Evolutionary conservation across 1,140 invertebrate species (phyloP).

Genomic region (Apis laboriosa): DNA sequence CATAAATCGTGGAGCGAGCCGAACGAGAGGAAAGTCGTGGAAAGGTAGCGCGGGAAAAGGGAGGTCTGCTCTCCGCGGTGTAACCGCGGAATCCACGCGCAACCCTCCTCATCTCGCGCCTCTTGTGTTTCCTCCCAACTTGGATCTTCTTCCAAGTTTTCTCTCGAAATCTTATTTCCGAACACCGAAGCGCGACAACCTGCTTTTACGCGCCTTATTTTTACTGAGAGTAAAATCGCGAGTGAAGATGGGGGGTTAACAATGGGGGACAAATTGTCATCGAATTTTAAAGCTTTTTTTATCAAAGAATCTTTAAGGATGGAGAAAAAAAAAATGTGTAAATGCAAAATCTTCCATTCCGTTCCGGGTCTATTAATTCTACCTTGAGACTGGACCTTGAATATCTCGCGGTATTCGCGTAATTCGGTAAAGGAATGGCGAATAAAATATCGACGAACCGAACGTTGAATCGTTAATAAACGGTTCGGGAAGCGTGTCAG

Average conservation of each 20-base stretch:
- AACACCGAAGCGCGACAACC: background rate
- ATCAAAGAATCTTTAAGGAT: no score
- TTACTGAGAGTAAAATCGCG: background rate
- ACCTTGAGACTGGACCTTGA: background rate
- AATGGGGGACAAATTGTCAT: background rate
- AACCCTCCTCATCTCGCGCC: background rate
- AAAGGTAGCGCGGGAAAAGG: slow-evolving; percentile 5
- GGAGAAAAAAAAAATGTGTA: no score
- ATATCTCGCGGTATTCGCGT: background rate
- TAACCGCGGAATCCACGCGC: background rate
- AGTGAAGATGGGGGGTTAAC: background rate
- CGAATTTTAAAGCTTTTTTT: no score
- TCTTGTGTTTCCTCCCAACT: slow-evolving; percentile 46
- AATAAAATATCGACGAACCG: slow-evolving; percentile 4
- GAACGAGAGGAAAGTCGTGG: slow-evolving; percentile 3
- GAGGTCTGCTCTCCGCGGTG: slow-evolving; percentile 20
- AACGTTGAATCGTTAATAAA: slow-evolving; percentile 29
- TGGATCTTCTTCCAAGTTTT: slow-evolving; percentile 48
- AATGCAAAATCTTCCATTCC: background rate
- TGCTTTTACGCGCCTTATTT: background rate
- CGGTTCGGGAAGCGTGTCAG: slow-evolving; percentile 15
- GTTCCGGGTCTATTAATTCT: background rate
- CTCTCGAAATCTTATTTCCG: slow-evolving; percentile 45
- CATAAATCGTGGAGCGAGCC: slow-evolving; percentile 50
- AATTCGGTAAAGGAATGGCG: background rate